Conservation (phyloP, 2,888 invertebrate genomes). For the Incurvaria masculella region DNA sequence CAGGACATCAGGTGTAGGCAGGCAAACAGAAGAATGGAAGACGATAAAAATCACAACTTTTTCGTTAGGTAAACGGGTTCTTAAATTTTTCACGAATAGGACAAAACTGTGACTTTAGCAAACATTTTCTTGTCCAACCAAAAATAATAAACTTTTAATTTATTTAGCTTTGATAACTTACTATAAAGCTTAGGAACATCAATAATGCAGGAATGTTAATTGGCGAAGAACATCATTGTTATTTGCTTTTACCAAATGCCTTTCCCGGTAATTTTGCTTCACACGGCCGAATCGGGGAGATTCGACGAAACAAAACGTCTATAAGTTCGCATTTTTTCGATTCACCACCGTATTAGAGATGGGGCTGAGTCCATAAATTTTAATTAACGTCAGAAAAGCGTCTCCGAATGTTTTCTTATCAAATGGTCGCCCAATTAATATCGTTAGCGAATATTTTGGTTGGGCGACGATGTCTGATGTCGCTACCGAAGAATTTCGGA, state of each 20-base stretch:
- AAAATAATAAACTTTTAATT: no score
- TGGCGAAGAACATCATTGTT: not conserved
- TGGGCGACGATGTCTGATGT: constrained; percentile 25
- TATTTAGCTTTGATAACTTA: no score
- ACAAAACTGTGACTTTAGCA: no score
- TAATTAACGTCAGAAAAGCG: constrained; percentile 26
- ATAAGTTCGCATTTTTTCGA: not conserved
- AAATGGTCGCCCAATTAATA: constrained; percentile 30
- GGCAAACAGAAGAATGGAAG: no score
- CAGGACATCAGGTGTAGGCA: no score
- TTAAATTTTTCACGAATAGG: no score
- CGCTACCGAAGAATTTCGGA: constrained; percentile 25
- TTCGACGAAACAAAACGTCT: not conserved
- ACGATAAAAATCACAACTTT: no score
- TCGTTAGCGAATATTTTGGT: constrained; percentile 19
- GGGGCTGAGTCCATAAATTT: constrained; percentile 22
- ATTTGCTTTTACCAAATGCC: not conserved
- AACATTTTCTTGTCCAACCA: no score
- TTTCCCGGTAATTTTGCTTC: not conserved
- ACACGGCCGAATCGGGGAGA: not conserved
- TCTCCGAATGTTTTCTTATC: constrained; percentile 25
- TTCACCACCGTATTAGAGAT: not conserved
- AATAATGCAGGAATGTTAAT: not conserved
- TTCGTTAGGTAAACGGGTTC: no score
- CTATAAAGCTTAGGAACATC: no score